Conservation (phyloP, 2,888 invertebrate genomes). For the Melipona beecheii region DNA sequence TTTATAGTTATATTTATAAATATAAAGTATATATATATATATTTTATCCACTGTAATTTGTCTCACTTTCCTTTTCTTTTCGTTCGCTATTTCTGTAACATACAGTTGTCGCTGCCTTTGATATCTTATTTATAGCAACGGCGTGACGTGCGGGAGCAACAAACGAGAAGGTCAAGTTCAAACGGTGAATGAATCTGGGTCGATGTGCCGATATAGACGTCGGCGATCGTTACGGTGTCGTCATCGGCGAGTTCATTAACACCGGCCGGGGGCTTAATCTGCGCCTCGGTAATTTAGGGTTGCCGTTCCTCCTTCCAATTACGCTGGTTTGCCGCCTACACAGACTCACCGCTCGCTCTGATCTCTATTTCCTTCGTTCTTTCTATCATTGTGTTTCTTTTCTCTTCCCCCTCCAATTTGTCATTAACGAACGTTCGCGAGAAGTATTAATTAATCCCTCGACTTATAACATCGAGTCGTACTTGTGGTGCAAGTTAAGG, state of each 20-base stretch:
- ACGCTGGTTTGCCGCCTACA: constrained; percentile 28
- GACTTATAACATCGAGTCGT: no score
- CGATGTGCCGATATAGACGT: constrained; percentile 30
- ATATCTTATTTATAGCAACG: not conserved
- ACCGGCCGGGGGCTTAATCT: constrained; percentile 61
- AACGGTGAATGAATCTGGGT: constrained; percentile 45
- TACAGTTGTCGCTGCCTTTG: no score
- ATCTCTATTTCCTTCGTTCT: constrained; percentile 9
- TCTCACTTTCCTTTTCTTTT: no score
- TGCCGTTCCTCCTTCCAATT: constrained; percentile 61
- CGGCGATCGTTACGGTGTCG: constrained; percentile 26
- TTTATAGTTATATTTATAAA: no score
- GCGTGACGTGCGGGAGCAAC: not conserved
- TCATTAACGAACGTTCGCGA: constrained; percentile 11
- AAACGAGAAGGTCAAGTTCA: constrained; percentile 51
- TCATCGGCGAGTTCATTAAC: constrained; percentile 63
- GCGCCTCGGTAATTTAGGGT: constrained; percentile 57
- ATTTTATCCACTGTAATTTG: no score
- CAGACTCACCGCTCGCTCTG: constrained; percentile 20
- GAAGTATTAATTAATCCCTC: constrained; percentile 35
- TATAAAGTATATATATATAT: no score
- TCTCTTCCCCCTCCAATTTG: not conserved
- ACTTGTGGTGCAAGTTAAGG: no score
- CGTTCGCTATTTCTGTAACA: no score
- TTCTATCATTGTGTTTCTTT: constrained; percentile 7